A percentile compares a stretch with the other conserved stretches of the same genome.
phyloP scores from a whole-genome alignment of 2,888 invertebrate genomes.

The Ormyrus labotus region DNA sequence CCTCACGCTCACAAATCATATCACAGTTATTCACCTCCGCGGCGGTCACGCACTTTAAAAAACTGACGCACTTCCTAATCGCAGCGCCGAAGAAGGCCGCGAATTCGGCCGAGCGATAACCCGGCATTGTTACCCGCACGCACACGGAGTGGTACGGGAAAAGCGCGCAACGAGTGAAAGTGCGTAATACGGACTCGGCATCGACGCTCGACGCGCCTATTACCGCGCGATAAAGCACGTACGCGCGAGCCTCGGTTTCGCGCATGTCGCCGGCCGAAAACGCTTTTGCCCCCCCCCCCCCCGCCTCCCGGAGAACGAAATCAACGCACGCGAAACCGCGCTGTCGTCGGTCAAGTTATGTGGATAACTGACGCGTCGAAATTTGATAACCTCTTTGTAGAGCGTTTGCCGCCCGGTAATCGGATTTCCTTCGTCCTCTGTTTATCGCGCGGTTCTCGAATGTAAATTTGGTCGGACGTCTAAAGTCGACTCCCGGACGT shows the following conservation, averaged over 20 bases:
- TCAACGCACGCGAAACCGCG: background rate
- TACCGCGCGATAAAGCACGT: background rate
- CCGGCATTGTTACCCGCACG: too few species aligned
- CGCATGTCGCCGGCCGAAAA: too few species aligned
- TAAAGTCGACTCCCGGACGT: background rate
- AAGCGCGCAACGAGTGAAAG: background rate
- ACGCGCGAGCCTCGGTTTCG: background rate
- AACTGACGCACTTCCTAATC: too few species aligned
- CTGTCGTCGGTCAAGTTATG: background rate
- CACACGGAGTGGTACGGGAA: too few species aligned
- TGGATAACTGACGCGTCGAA: conserved; percentile 37
- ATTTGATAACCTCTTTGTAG: conserved; percentile 43
- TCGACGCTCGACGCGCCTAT: background rate
- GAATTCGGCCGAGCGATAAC: too few species aligned
- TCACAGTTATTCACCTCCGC: too few species aligned
- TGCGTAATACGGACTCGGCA: background rate
- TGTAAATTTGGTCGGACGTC: conserved; percentile 9
- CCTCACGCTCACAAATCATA: too few species aligned
- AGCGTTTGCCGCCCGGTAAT: conserved; percentile 42
- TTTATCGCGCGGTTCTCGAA: conserved; percentile 5
- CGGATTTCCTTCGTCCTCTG: conserved; percentile 32
- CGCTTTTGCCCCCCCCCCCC: background rate
- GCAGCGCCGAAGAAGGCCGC: too few species aligned
- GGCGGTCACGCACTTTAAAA: too few species aligned
- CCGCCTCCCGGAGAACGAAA: conserved; percentile 5